phyloP scores from a whole-genome alignment of 37 sponge, comb jelly and placozoan species.

The Spongilla lacustris region DNA sequence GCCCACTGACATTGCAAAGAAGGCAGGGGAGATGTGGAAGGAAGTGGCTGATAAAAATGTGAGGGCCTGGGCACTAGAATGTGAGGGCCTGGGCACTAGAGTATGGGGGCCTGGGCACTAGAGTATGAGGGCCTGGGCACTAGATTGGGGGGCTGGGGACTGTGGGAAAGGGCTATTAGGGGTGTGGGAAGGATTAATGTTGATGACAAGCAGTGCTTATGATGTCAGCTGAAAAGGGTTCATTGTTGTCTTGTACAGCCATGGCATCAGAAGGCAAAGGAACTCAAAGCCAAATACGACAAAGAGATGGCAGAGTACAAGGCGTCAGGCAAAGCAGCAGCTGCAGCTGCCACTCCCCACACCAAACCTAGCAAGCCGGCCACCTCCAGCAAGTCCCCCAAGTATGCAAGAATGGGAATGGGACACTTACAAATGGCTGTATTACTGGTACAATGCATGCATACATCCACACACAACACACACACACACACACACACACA shows the following conservation, averaged over 20 bases:
- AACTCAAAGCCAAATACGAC: slow-evolving; percentile 61
- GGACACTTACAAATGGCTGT: background rate
- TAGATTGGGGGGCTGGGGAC: too few species aligned
- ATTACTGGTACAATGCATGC: background rate
- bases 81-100: slow-evolving; percentile 20
- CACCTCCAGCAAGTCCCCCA: background rate
- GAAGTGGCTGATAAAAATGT: slow-evolving; percentile 71
- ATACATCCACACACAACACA: background rate
- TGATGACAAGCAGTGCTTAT: too few species aligned
- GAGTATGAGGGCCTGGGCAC: slow-evolving; percentile 20
- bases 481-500: too few species aligned
- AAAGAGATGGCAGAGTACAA: slow-evolving; percentile 72
- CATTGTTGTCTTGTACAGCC: too few species aligned
- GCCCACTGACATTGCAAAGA: slow-evolving; percentile 84
- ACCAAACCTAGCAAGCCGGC: background rate
- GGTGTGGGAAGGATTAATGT: too few species aligned
- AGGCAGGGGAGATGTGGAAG: slow-evolving; percentile 91
- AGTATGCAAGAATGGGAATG: background rate
- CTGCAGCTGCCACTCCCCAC: background rate
- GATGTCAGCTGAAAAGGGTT: too few species aligned
- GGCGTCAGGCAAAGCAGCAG: slow-evolving; percentile 29
- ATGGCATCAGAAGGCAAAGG: slow-evolving; percentile 62
- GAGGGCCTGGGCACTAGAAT: background rate
- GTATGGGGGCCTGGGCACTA: slow-evolving; percentile 18
- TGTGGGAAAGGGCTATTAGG: too few species aligned